Conservation (phyloP, 2,888 invertebrate species). For the Lingula anatina region DNA sequence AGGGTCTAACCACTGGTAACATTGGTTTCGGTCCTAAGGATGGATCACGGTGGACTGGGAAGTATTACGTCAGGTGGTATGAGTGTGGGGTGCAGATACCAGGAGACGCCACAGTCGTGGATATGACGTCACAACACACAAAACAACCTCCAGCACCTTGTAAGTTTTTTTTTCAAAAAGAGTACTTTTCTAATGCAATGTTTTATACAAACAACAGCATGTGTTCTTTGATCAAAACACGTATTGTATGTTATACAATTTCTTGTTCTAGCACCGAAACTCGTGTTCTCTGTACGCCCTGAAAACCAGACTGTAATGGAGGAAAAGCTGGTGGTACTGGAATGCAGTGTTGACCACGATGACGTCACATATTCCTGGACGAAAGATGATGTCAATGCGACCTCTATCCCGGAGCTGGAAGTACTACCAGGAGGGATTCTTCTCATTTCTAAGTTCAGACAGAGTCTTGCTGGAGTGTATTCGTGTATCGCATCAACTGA, state of each 20-base stretch:
- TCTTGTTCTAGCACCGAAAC: too few species aligned
- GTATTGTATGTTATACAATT: too few species aligned
- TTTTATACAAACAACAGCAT: too few species aligned
- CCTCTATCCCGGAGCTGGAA: neutral
- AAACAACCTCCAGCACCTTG: neutral
- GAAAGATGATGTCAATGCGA: too few species aligned
- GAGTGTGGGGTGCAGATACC: conserved; percentile 2
- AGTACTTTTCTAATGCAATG: too few species aligned
- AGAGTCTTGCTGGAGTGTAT: neutral
- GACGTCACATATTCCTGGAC: too few species aligned
- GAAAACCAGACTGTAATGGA: too few species aligned
- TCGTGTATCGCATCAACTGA: neutral
- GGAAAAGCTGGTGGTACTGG: too few species aligned
- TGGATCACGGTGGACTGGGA: conserved; percentile 2
- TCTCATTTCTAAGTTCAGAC: neutral
- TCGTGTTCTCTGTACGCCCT: too few species aligned
- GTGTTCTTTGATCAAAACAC: too few species aligned
- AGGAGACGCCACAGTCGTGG: neutral
- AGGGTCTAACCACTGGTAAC: neutral
- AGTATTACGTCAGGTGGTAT: conserved; percentile 5
- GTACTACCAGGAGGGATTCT: neutral
- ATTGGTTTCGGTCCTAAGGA: conserved; percentile 1
- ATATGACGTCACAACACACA: neutral
- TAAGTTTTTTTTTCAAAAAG: too few species aligned
- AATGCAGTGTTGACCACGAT: too few species aligned